These are phyloP conservation scores for Pseudorectes ferrugineus DNA, from an alignment of 2,113 vertebrate genomes.

Conservation along the genomic window DNA sequence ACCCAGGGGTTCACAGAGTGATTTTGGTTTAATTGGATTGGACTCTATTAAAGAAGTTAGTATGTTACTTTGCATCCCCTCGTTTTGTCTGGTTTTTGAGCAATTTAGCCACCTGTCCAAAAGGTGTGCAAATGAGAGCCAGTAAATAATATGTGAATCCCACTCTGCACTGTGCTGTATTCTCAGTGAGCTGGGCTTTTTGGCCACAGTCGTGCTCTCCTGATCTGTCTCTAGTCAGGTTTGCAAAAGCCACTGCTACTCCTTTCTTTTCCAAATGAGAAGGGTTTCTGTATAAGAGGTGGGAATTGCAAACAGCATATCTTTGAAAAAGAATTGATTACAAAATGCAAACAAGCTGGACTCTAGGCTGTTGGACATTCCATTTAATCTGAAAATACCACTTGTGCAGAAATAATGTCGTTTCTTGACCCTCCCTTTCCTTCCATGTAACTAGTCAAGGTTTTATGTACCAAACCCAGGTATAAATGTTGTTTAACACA, in stretches of 20 bases:
- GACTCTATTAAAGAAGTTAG: conserved; percentile 81
- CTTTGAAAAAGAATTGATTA: neutral
- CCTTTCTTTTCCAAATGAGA: conserved; percentile 6
- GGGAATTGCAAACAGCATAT: neutral
- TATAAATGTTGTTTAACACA: conserved; percentile 54
- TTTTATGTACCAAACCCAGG: conserved; percentile 46
- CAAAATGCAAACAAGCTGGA: neutral
- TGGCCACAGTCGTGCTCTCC: neutral
- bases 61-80: conserved; percentile 68
- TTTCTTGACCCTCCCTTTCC: neutral
- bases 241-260: neutral
- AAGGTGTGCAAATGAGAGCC: conserved; percentile 55
- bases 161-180: neutral
- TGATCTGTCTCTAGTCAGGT: conserved; percentile 5
- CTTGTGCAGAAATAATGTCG: neutral
- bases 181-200: conserved; percentile 8
- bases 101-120: conserved; percentile 49
- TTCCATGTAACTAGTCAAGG: conserved; percentile 2
- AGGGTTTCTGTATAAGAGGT: neutral
- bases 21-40: conserved; percentile 70
- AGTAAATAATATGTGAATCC: neutral
- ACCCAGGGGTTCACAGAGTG: conserved; percentile 64
- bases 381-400: conserved; percentile 1
- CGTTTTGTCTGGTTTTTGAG: conserved; percentile 68
- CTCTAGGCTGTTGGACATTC: neutral